Evolutionary conservation across 2,113 vertebrate species (phyloP), one percentile per base, ranked within the genome.

Genomic region (Aegithalos caudatus): DNA sequence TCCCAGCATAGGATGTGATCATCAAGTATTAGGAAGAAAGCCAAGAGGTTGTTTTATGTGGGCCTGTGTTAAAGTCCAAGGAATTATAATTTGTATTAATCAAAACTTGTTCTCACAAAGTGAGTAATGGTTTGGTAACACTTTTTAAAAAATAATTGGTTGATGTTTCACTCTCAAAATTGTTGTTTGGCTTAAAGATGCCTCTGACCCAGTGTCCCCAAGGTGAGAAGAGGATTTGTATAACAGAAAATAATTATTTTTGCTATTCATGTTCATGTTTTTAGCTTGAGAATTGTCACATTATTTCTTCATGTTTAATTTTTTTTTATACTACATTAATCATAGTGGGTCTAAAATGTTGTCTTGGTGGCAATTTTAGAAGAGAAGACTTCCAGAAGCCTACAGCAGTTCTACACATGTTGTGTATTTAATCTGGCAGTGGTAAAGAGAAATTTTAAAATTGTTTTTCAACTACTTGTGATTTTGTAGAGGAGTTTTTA

Each of bases 181-280:
- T 53, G 27, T 51, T 2, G 0, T 38, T 87, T 71, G 67, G 15
- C 48, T 48, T 45, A 69, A 48, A 85, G 40, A 12, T 47, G 24
- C 33, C 45, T 87, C 48, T 85, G 48, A 82, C 29, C 10, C 48
- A 8, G 7, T 2, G 0, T 58, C 15, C 40, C 14, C 24, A 2
- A 14, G 40, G 50, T 44, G 24, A 35, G 61, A 66, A 53, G 18
- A 65, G 8, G 11, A 37, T 56, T 54, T 81, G 14, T 79, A 1
- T 48, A 40, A 56, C 16, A 67, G 25, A 23, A 79, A 60, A 28
- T 2, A 44, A 37, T 45, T 47, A 4, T 65, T 80, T 86, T 60
- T 47, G 8, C 50, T 40, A 0, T n/a, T 4, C 31, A 20, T 5
- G 1, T 60, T 44, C 31, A 3, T 33, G 10, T 85, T 12, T 37